Conservation (phyloP, 2,888 invertebrate species). For the Cryptus viduatorius region DNA sequence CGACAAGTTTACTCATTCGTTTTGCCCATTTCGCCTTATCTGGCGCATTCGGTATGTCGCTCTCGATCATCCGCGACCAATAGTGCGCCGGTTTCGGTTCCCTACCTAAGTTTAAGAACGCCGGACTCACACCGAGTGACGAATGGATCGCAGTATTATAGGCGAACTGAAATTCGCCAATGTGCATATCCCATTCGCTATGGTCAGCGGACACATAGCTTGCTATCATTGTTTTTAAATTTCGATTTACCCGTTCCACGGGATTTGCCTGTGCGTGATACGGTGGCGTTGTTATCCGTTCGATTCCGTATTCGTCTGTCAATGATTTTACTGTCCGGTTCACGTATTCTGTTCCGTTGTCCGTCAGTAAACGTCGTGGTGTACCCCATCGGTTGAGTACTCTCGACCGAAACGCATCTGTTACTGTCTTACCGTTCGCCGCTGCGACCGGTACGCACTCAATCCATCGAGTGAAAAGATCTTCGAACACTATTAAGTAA, state of each 20-base stretch:
- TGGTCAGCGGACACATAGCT: conserved; percentile 43
- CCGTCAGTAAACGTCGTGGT: conserved; percentile 58
- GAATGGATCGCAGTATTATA: conserved; percentile 73
- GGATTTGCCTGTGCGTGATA: conserved; percentile 73
- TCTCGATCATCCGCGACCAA: not conserved
- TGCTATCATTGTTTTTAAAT: conserved; percentile 69
- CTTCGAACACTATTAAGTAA: conserved; percentile 54
- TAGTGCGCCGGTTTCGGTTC: conserved; percentile 50
- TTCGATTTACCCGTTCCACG: conserved; percentile 69
- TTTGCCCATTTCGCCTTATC: not conserved
- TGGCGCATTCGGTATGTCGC: not conserved
- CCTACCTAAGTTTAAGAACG: conserved; percentile 73
- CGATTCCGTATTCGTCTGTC: not conserved
- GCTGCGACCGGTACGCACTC: conserved; percentile 57
- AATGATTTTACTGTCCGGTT: conserved; percentile 7
- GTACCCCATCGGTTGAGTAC: conserved; percentile 64
- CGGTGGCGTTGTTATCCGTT: not conserved
- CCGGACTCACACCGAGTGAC: conserved; percentile 71
- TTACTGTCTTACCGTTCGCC: conserved; percentile 45
- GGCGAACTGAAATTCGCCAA: conserved; percentile 73
- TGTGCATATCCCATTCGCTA: conserved; percentile 71
- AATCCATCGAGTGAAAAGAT: conserved; percentile 64
- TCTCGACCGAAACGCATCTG: conserved; percentile 55
- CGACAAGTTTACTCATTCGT: not conserved
- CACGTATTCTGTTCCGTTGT: conserved; percentile 70